phyloP scores from a whole-genome alignment of 2,113 vertebrate genomes.

The Leucopsar rothschildi region DNA sequence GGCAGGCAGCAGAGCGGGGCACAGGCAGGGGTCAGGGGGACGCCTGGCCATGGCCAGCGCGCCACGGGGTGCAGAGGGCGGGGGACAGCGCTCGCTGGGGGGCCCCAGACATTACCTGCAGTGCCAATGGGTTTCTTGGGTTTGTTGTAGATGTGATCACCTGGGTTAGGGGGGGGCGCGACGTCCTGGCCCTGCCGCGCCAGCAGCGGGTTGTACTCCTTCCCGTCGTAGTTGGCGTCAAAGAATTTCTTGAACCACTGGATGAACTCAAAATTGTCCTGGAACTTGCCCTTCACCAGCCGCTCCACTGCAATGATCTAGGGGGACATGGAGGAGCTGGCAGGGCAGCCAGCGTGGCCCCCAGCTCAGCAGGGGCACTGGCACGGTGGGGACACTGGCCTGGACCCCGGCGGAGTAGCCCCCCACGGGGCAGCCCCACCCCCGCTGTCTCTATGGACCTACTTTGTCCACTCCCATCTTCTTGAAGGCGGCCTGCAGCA shows the following conservation, averaged over 20 bases:
- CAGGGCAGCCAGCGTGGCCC: accelerated
- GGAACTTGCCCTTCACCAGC: conserved; percentile 97
- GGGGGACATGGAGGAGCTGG: not conserved
- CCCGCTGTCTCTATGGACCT: conserved; percentile 11
- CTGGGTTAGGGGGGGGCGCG: conserved; percentile 89
- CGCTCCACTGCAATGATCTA: conserved; percentile 97
- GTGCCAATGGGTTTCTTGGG: conserved; percentile 89
- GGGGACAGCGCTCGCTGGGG: conserved; percentile 41
- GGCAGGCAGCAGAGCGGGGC: not conserved
- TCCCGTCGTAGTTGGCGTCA: conserved; percentile 97
- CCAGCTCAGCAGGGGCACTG: accelerated
- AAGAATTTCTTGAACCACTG: conserved; percentile 99
- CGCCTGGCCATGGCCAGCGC: not conserved
- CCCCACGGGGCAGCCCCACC: not conserved
- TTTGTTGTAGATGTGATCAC: conserved; percentile 98
- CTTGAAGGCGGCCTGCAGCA: conserved; percentile 95
- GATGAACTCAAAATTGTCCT: conserved; percentile 99
- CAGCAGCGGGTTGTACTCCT: conserved; percentile 94
- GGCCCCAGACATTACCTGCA: conserved; percentile 85
- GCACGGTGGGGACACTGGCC: not conserved
- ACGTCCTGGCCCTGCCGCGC: conserved; percentile 95
- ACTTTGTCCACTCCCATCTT: conserved; percentile 98
- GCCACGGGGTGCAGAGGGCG: not conserved
- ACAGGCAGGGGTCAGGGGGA: not conserved
- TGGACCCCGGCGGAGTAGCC: accelerated